Evolutionary conservation across 2,113 vertebrate species (phyloP), one percentile per base, ranked within the genome.

Genomic region (Mobula birostris): DNA sequence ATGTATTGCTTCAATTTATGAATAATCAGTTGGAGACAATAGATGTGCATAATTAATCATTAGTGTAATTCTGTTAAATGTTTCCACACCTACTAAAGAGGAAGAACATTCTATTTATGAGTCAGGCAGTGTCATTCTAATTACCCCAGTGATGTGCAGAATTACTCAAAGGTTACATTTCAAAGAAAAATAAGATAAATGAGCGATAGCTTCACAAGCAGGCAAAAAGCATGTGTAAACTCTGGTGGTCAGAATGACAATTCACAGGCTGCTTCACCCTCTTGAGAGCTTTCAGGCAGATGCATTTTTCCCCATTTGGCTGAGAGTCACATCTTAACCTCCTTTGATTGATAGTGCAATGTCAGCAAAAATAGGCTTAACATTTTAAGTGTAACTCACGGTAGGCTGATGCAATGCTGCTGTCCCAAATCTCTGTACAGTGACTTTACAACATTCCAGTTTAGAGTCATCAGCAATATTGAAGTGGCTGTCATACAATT

Each of bases 21-120:
- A 93, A 72, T 93, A 93, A 93, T 74, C 36, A 36, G 68, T 93
- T 93, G 68, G 68, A 93, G 72, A 56, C 68, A 74, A 93, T 74
- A 74, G 36, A 24, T 74, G 36, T 40, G 19, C 14, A 70, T 29
- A 74, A 74, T 74, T 93, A 72, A 93, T 40, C 48, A 56, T 72
- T 56, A 48, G 32, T 74, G 70, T 70, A 93, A 74, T 76, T 93
- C n/a, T 32, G 5, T 48, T 56, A 56, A 74, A 70, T 72, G 58
- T 90, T 66, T 32, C 6, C 14, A 32, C 29, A 66, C n/a, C 66
- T 21, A 93, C 72, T 74, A 93, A 93, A 48, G 9, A 56, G 36
- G 48, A 74, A 56, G 72, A 32, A 32, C 4, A 74, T 4, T 7
- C 11, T 48, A 40, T 27, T 48, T 72, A 48, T 56, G 70, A 74